These are phyloP conservation scores for Brachionus rubens DNA, from an alignment of 1,140 invertebrate species.

Conservation along the genomic window DNA sequence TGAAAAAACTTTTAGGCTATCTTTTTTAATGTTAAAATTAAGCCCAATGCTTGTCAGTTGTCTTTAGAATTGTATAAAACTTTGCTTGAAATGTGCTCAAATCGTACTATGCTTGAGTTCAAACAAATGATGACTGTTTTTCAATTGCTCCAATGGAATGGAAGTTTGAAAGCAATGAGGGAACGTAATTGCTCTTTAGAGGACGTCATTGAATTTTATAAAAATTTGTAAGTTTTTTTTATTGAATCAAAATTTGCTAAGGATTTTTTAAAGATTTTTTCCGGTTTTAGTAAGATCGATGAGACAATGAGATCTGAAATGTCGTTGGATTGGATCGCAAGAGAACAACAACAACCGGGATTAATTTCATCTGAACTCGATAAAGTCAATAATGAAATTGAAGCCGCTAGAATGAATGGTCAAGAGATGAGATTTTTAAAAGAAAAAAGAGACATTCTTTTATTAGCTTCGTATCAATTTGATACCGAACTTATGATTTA, in stretches of 20 bases:
- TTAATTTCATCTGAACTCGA: slow-evolving; percentile 76
- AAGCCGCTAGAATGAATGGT: slow-evolving; percentile 80
- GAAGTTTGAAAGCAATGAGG: slow-evolving; percentile 78
- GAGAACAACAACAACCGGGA: slow-evolving; percentile 75
- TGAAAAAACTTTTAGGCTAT: too few species aligned
- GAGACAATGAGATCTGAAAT: slow-evolving; percentile 93
- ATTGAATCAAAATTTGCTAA: not conserved
- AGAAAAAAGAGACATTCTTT: slow-evolving; percentile 88
- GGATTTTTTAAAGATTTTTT: not conserved
- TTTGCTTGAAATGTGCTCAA: slow-evolving; percentile 83
- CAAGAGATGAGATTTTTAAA: slow-evolving; percentile 86
- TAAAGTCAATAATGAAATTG: slow-evolving; percentile 78
- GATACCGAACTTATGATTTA: slow-evolving; percentile 45
- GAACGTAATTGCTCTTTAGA: slow-evolving; percentile 89
- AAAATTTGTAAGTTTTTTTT: slow-evolving; percentile 36
- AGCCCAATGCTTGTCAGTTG: slow-evolving; percentile 10
- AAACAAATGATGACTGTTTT: slow-evolving; percentile 95
- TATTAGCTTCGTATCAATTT: slow-evolving; percentile 68
- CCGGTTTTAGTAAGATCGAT: slow-evolving; percentile 75
- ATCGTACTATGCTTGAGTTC: slow-evolving; percentile 89
- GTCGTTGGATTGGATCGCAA: slow-evolving; percentile 89
- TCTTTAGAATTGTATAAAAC: slow-evolving; percentile 17
- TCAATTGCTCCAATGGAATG: slow-evolving; percentile 91
- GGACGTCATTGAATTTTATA: slow-evolving; percentile 87
- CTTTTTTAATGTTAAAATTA: too few species aligned